phyloP scores from a whole-genome alignment of 53 echinoderm and acorn worm species.

The Temnopleurus reevesii region DNA sequence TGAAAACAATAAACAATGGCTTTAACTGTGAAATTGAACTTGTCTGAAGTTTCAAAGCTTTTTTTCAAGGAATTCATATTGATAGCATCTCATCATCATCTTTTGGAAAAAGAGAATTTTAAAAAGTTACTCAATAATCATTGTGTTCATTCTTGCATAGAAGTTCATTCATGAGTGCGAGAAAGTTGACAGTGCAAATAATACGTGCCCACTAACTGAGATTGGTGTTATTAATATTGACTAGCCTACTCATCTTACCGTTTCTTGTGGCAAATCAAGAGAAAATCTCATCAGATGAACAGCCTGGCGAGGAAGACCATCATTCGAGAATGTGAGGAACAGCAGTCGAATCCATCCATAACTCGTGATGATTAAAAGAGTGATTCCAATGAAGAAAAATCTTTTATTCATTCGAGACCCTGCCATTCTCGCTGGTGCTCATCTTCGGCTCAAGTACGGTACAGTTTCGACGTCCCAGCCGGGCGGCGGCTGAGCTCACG shows the following conservation, averaged over 20 bases:
- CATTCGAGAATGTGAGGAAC: constrained; percentile 59
- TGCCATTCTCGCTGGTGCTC: constrained; percentile 45
- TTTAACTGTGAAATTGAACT: too few relatives aligned
- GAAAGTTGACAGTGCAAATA: too few relatives aligned
- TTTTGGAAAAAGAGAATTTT: too few relatives aligned
- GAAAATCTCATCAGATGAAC: constrained; percentile 58
- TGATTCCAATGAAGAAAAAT: constrained; percentile 52
- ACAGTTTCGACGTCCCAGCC: too few relatives aligned
- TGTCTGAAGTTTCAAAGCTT: too few relatives aligned
- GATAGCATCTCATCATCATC: too few relatives aligned
- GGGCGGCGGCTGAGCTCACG: neutral
- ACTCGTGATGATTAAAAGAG: constrained; percentile 46
- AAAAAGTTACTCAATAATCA: too few relatives aligned
- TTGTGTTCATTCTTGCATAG: too few relatives aligned
- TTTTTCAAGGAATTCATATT: too few relatives aligned
- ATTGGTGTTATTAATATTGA: neutral
- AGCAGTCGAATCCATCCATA: constrained; percentile 75
- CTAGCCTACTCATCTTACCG: neutral
- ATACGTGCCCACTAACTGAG: constrained; percentile 9
- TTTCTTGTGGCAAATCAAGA: constrained; percentile 38
- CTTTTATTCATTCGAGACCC: constrained; percentile 78
- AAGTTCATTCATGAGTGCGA: too few relatives aligned
- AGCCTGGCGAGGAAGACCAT: constrained; percentile 55
- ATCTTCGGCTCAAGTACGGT: neutral
- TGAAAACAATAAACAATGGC: too few relatives aligned